These are phyloP conservation scores for Crocuta crocuta DNA, from an alignment of 2,113 vertebrate species.

Conservation along the genomic window DNA sequence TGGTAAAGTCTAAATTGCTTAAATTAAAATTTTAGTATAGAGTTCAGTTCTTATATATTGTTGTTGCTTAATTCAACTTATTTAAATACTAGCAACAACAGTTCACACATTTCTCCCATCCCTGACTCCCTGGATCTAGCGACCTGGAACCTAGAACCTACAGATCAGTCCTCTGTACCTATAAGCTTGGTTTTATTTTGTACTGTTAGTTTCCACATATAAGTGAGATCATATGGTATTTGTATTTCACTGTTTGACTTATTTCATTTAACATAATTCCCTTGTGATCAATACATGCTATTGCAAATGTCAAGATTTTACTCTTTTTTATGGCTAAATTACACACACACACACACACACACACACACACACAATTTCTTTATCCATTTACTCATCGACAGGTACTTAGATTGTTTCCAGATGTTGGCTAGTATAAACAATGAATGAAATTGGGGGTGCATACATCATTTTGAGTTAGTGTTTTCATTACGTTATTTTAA, in stretches of 20 bases:
- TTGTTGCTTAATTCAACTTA: background rate
- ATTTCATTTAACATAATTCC: background rate
- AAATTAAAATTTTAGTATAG: constrained; percentile 45
- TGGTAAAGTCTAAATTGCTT: constrained; percentile 19
- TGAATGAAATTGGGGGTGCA: background rate
- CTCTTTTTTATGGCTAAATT: background rate
- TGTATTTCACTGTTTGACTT: background rate
- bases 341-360: background rate
- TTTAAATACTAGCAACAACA: background rate
- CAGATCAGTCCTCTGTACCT: background rate
- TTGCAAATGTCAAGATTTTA: background rate
- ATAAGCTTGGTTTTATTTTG: background rate
- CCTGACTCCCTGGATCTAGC: background rate
- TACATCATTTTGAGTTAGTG: background rate
- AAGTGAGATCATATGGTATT: background rate
- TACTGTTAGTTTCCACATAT: background rate
- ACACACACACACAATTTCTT: background rate
- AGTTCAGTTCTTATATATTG: background rate
- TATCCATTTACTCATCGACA: background rate
- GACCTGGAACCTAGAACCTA: no score
- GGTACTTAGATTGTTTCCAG: background rate
- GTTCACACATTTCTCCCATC: background rate
- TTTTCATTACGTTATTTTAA: background rate
- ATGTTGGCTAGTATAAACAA: background rate
- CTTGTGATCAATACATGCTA: background rate